Percentiles rank a stretch among this genome's conserved stretches.
phyloP scores from a whole-genome alignment of 2,888 invertebrate species.

The Apamea epomidion region DNA sequence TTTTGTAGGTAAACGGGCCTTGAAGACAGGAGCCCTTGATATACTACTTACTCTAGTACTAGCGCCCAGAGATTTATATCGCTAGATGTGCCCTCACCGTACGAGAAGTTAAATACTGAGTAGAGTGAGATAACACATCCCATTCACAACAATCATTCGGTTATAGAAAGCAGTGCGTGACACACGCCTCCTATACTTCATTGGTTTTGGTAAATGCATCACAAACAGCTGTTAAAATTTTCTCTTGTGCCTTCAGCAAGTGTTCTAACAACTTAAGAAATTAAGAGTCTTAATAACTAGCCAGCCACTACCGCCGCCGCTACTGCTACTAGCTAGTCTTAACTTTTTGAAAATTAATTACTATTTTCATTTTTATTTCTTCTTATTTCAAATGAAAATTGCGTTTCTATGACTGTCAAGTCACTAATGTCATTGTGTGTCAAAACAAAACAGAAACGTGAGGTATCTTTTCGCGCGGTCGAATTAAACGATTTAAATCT shows the following conservation, averaged over 20 bases:
- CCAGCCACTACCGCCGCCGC: too few relatives aligned
- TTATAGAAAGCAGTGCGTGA: background rate
- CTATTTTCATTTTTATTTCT: background rate
- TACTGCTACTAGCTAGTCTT: too few relatives aligned
- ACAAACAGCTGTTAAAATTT: background rate
- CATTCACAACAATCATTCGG: background rate
- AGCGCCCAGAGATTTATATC: constrained; percentile 6
- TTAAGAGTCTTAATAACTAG: background rate
- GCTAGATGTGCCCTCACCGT: background rate
- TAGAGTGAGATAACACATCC: background rate
- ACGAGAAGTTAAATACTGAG: background rate
- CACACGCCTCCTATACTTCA: background rate
- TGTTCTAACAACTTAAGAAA: background rate
- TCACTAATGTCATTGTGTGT: background rate
- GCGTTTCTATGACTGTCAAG: background rate
- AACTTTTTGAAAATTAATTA: background rate
- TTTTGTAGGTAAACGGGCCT: constrained; percentile 44
- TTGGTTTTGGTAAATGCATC: background rate
- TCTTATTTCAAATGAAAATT: background rate
- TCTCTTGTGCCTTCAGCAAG: background rate
- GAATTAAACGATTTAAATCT: background rate
- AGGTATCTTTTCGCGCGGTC: too few relatives aligned
- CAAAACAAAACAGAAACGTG: too few relatives aligned
- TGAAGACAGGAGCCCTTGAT: constrained; percentile 15
- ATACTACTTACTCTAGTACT: constrained; percentile 9